Base-by-base conservation (phyloP, 2,888 invertebrate species). In the Scaptomyza reducta region DNA sequence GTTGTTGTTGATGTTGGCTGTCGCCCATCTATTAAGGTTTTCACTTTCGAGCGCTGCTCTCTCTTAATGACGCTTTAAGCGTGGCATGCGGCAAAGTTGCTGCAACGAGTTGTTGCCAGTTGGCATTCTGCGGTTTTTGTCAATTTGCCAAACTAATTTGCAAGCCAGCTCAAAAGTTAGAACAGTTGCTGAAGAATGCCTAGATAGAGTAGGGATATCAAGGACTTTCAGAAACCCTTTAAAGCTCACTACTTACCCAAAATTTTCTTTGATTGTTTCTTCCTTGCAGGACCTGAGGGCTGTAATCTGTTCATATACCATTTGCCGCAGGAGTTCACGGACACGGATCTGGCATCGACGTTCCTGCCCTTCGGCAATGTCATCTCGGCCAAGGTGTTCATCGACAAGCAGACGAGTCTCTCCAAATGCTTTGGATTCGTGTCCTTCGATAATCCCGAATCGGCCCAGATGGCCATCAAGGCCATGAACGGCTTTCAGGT, bases 391-490 rank as follows among this genome's bases (percentile, higher is more conserved):
- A 99, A 99, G 94, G 99, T 99, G 93, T 99, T 99, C 94, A 98
- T 99, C 93, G 99, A 99, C 94, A 99, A 99, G 93, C 97, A 98
- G 93, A 99, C 99, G 89, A 99, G 99, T 94, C 95, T 99, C 90
- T 99, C 99, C 91, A 99, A 99, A 94, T 99, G 99, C 94, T 99
- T 99, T 93, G 99, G 98, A 89, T 99, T 99, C 93, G 98, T 99
- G 81, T 98, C 98, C 66, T 99, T 97, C 92, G 98, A 98, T 93
- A 98, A 98, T 93, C 95, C 96, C 65, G 93, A 96, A 87, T 97
- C 98, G 90, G 98, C 99, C 78, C 97, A 98, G 92, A 95, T 96
- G 90, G 99, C 98, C 90, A 99, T 99, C 89, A 96, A 97, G 92
- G 96, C 97, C 90, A 99, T 99, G 98, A 97, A 99, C 93, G 98